Evolutionary conservation across 2,797 vertebrate genomes (phyloP).

Genomic region (Melanotaenia pygmaea): DNA sequence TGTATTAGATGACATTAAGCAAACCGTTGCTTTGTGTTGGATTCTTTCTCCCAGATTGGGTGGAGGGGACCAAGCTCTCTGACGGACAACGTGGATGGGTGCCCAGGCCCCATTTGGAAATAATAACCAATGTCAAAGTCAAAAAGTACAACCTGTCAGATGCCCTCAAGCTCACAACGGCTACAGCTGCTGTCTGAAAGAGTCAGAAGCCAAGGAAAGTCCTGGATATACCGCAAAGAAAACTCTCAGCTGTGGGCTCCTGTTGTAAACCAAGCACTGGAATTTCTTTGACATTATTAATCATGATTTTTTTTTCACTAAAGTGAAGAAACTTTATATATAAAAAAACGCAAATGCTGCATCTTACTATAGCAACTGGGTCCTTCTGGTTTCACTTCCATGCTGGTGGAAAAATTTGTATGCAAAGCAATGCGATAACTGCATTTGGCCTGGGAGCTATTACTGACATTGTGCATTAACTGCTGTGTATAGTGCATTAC

Average conservation of each 20-base stretch:
- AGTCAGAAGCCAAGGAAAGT: not conserved
- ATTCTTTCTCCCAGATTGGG: conserved; percentile 85
- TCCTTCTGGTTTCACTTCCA: conserved; percentile 26
- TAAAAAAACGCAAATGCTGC: conserved; percentile 14
- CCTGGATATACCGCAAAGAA: not conserved
- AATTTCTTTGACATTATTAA: conserved; percentile 25
- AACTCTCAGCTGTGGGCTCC: not conserved
- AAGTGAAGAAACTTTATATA: conserved; percentile 4
- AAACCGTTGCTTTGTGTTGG: not conserved
- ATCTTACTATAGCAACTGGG: conserved; percentile 25
- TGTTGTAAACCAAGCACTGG: conserved; percentile 33
- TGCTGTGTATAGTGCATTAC: conserved; percentile 12
- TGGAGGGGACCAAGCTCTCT: conserved; percentile 91
- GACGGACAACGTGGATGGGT: conserved; percentile 93
- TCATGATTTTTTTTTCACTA: conserved; percentile 4
- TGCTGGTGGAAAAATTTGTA: conserved; percentile 17
- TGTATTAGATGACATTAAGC: not conserved
- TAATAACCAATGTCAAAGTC: conserved; percentile 85
- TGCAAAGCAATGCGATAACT: conserved; percentile 21
- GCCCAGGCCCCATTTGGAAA: conserved; percentile 87
- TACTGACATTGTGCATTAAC: conserved; percentile 17
- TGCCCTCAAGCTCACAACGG: conserved; percentile 89
- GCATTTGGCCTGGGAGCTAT: conserved; percentile 21
- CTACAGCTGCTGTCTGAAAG: conserved; percentile 83
- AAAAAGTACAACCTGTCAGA: conserved; percentile 91